Conservation (phyloP, 1,140 invertebrate species). For the Drosophila nikananu region DNA sequence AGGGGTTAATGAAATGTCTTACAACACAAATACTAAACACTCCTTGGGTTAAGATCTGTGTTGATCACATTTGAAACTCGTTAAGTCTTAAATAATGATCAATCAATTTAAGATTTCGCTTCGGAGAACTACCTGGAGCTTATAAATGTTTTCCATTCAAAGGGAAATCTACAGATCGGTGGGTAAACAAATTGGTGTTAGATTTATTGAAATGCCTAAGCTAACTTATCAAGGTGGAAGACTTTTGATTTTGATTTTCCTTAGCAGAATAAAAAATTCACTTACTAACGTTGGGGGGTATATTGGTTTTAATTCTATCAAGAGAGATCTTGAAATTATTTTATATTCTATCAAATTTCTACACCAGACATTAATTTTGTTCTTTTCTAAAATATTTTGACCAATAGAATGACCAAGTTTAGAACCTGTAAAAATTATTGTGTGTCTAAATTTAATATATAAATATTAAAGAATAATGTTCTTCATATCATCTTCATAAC, state of each 20-base stretch:
- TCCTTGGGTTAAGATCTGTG: conserved; percentile 42
- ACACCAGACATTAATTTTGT: no score
- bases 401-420: no score
- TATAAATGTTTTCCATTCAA: conserved; percentile 30
- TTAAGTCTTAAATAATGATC: conserved; percentile 52
- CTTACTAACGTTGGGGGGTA: neutral
- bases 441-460: no score
- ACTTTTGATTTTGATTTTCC: neutral
- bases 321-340: no score
- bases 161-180: conserved; percentile 23
- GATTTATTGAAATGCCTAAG: neutral
- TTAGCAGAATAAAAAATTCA: neutral
- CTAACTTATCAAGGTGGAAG: neutral
- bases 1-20: conserved; percentile 71
- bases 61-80: conserved; percentile 50
- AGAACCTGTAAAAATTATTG: no score
- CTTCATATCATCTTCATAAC: no score
- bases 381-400: no score
- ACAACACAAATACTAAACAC: conserved; percentile 59
- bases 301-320: no score
- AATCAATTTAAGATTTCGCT: conserved; percentile 37
- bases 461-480: no score
- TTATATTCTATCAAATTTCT: no score
- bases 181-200: conserved; percentile 32
- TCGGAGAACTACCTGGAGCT: neutral